phyloP scores from a whole-genome alignment of 2,888 invertebrate species.

The Amphipyra berbera region DNA sequence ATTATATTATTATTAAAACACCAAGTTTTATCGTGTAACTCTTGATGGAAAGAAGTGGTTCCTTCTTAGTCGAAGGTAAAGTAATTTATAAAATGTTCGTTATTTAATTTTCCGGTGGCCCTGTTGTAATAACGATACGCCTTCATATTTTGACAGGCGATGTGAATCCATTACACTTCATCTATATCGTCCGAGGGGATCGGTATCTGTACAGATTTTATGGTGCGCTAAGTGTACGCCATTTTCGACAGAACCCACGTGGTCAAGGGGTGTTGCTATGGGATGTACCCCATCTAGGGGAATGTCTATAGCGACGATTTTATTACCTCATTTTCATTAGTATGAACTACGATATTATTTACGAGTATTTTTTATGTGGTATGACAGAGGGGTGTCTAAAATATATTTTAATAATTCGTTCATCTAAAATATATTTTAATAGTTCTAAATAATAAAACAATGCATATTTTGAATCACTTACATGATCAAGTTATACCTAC shows the following conservation, averaged over 20 bases:
- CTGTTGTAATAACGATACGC: conserved; percentile 58
- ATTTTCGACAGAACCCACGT: conserved; percentile 69
- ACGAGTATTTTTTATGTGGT: conserved; percentile 10
- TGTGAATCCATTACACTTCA: conserved; percentile 69
- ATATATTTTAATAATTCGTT: too few relatives aligned
- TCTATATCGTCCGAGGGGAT: conserved; percentile 58
- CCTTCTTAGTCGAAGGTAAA: conserved; percentile 31
- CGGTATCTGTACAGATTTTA: conserved; percentile 69
- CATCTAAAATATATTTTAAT: too few relatives aligned
- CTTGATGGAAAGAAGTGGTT: conserved; percentile 28
- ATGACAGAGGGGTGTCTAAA: too few relatives aligned
- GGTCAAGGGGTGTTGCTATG: conserved; percentile 66
- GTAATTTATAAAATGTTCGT: conserved; percentile 60
- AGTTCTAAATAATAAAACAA: too few relatives aligned
- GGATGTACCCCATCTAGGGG: conserved; percentile 42
- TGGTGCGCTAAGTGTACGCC: conserved; percentile 73
- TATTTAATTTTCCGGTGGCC: conserved; percentile 60
- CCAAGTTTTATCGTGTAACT: conserved; percentile 34
- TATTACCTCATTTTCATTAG: conserved; percentile 53
- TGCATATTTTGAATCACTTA: too few relatives aligned
- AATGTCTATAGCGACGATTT: conserved; percentile 53
- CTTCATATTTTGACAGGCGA: conserved; percentile 66
- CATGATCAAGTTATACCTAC: too few relatives aligned
- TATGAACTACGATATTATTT: conserved; percentile 33
- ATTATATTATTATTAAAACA: conserved; percentile 43